phyloP scores from a whole-genome alignment of 2,113 vertebrate genomes.

The Bungarus multicinctus region DNA sequence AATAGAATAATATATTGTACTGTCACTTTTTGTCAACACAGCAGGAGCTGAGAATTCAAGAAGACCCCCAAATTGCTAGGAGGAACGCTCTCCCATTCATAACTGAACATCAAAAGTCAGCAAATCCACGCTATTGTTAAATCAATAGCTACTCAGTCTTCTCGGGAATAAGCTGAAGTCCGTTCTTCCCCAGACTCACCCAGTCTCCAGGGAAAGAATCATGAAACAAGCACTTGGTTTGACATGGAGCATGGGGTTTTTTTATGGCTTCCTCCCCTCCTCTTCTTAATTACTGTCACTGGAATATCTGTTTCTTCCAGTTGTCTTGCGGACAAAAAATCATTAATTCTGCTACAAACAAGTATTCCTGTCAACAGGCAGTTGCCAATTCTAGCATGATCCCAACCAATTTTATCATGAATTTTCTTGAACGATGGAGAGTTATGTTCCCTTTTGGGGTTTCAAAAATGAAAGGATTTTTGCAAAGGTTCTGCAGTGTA shows the following conservation, averaged over 20 bases:
- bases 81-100: background rate
- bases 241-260: background rate
- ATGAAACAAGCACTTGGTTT: background rate
- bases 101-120: background rate
- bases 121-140: background rate
- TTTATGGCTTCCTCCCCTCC: background rate
- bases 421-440: background rate
- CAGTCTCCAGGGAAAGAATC: background rate
- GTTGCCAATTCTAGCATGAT: background rate
- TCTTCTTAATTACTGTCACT: background rate
- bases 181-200: background rate
- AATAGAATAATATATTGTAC: conserved; percentile 14
- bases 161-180: background rate
- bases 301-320: background rate
- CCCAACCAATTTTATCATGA: background rate
- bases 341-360: too few species aligned
- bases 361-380: too few species aligned
- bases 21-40: background rate
- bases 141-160: background rate
- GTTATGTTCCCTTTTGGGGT: background rate
- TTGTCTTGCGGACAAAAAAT: background rate
- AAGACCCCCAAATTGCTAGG: background rate
- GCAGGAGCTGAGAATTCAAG: background rate
- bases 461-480: background rate
- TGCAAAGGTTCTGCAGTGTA: background rate